These are phyloP conservation scores for Lepidocyrtinus sp. DNA, from an alignment of 2,888 invertebrate species.

Conservation along the genomic window DNA sequence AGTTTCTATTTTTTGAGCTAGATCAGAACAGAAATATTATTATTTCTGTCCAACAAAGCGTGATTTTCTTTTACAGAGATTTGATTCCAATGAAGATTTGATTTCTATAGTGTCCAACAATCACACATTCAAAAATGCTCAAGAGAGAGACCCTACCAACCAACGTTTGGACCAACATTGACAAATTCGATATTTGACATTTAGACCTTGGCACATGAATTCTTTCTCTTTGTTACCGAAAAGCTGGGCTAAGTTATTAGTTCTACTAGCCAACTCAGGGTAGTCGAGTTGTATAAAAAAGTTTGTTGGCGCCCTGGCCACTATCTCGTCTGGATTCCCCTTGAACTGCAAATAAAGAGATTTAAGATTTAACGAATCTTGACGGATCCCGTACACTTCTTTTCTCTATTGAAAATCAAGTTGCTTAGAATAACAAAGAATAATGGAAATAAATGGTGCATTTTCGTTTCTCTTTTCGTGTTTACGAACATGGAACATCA, in stretches of 20 bases:
- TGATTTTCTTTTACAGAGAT: constrained; percentile 1
- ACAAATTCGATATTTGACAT: not conserved
- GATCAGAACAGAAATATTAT: constrained; percentile 25
- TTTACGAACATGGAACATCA: not conserved
- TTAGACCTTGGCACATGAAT: not conserved
- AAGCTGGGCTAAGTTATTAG: no score
- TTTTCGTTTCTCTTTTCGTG: not conserved
- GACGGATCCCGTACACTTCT: no score
- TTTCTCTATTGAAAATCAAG: no score
- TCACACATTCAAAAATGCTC: no score
- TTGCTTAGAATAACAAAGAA: constrained; percentile 15
- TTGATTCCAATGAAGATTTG: not conserved
- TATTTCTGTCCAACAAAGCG: constrained; percentile 45
- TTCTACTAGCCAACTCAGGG: no score
- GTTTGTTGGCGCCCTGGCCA: not conserved
- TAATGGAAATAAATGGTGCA: not conserved
- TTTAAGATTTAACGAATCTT: no score
- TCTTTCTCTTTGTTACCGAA: not conserved
- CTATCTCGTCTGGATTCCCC: not conserved
- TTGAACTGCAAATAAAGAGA: no score
- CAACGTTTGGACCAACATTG: not conserved
- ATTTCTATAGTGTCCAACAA: no score
- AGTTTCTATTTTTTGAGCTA: constrained; percentile 24
- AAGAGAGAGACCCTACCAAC: no score
- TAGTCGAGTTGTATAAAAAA: no score